These are phyloP conservation scores for Callionymus lyra DNA, from an alignment of 2,113 vertebrate genomes.

Conservation along the genomic window DNA sequence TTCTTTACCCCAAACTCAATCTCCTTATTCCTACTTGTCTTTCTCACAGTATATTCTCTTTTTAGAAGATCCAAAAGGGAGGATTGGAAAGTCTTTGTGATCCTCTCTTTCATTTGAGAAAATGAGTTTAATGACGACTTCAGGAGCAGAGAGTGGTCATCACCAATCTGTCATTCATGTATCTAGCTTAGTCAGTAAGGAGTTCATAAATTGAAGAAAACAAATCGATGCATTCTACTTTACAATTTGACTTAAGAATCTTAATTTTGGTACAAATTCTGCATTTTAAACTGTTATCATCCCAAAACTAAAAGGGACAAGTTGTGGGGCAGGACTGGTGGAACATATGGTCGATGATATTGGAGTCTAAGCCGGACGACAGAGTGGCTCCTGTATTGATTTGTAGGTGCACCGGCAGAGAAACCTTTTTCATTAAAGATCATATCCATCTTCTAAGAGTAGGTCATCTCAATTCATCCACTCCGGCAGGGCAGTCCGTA, in stretches of 20 bases:
- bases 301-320: constrained; percentile 48
- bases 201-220: constrained; percentile 37
- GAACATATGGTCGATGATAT: constrained; percentile 12
- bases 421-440: too few species aligned
- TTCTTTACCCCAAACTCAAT: constrained; percentile 37
- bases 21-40: constrained; percentile 23
- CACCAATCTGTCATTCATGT: constrained; percentile 57
- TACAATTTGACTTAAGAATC: too few species aligned
- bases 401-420: too few species aligned
- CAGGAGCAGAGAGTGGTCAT: constrained; percentile 32
- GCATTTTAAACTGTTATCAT: constrained; percentile 58
- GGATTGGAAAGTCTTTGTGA: constrained; percentile 28
- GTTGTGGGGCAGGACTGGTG: constrained; percentile 27
- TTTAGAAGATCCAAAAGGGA: constrained; percentile 18
- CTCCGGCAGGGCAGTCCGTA: constrained; percentile 14
- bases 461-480: constrained; percentile 6
- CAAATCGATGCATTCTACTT: too few species aligned
- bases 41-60: constrained; percentile 11
- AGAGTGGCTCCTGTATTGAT: too few species aligned
- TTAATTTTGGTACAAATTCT: constrained; percentile 48
- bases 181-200: constrained; percentile 39
- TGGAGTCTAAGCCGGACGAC: too few species aligned
- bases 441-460: too few species aligned
- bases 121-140: constrained; percentile 40
- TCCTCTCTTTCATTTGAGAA: constrained; percentile 24